Evolutionary conservation across 2,888 invertebrate species (phyloP), one percentile per base, ranked within the genome.

Genomic region (Apodemia mormo): DNA sequence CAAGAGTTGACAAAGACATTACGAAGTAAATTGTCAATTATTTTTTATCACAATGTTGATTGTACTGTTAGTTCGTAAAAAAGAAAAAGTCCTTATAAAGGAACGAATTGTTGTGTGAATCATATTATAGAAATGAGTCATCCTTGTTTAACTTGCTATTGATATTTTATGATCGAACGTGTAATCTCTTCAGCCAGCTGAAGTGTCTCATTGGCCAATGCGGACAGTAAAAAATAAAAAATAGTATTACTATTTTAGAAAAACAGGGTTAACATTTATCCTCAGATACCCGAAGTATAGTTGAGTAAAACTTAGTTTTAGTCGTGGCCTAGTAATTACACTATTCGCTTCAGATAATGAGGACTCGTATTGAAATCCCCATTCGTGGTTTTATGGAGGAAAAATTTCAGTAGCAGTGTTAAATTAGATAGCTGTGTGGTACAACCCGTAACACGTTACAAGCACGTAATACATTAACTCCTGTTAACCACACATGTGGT

Each of bases 101-200:
- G 22, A 56, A 56, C 56, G 56, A 22, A 7, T 56, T n/a, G 7
- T 56, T 10, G 8, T 56, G 29, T 56, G 58, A 58, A 29, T 58
- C 58, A 58, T 58, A 10, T 58, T 29, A 29, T 29, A 58, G 58
- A 58, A 30, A 58, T 58, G 58, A 58, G 9, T 58, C 58, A 58
- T 7, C 58, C 29, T 29, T 30, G 58, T 58, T 29, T 58, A 9
- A 58, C 58, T 30, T 30, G 58, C 58, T 22, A 56, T 56, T n/a
- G n/a, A 22, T 30, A 58, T 58, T 58, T 58, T 58, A 58, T 58
- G 58, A 58, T 29, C 30, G 29, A 29, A 58, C 58, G 58, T 29
- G 58, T 10, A 58, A 58, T 58, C 58, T 58, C 29, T 29, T 29
- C 10, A 56, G 56, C 56, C 10, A 58, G 29, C 58, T 58, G 29